Conservation (phyloP, 2,797 vertebrate species). For the Ptychadena robeensis region DNA sequence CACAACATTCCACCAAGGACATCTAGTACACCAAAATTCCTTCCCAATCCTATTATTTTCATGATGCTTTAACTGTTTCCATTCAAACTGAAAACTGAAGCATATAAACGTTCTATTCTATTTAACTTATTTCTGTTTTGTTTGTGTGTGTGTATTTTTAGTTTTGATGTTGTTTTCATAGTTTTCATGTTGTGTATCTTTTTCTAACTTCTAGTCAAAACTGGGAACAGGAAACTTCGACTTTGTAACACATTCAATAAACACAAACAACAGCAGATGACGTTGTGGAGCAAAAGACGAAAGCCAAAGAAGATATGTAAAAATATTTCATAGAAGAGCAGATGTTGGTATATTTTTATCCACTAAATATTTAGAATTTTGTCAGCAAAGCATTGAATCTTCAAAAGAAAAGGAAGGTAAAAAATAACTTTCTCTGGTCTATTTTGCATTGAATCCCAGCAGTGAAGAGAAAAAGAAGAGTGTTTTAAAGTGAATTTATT, state of each 20-base stretch:
- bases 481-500: too few relatives aligned
- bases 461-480: too few relatives aligned
- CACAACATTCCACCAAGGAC: too few relatives aligned
- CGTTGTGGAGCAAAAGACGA: constrained; percentile 1
- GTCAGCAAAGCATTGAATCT: constrained; percentile 6
- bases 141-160: not conserved
- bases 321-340: constrained; percentile 37
- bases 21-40: too few relatives aligned
- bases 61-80: too few relatives aligned
- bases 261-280: constrained; percentile 49
- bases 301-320: constrained; percentile 22
- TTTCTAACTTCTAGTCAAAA: constrained; percentile 6
- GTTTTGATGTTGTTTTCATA: not conserved
- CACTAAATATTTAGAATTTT: not conserved
- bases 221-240: constrained; percentile 3
- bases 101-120: too few relatives aligned
- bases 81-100: too few relatives aligned
- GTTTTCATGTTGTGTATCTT: not conserved
- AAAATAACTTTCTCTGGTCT: not conserved
- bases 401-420: constrained; percentile 2
- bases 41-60: too few relatives aligned
- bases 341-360: constrained; percentile 34
- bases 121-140: too few relatives aligned
- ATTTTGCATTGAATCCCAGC: too few relatives aligned
- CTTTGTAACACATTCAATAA: constrained; percentile 16